phyloP scores from a whole-genome alignment of 2,888 invertebrate species.

The Drosophila limbata region DNA sequence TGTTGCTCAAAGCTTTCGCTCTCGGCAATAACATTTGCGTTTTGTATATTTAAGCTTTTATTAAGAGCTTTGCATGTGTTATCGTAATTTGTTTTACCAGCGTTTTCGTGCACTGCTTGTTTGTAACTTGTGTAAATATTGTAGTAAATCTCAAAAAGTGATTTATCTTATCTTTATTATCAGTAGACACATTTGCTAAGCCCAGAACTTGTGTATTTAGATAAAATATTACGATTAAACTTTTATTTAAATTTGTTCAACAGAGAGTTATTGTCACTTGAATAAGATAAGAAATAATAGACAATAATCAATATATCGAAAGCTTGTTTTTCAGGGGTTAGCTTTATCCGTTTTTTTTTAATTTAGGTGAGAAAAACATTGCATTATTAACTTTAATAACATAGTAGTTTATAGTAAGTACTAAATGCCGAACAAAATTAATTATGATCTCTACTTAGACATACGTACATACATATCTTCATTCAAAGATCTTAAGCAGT shows the following conservation, averaged over 20 bases:
- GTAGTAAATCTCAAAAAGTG: slow-evolving; percentile 5
- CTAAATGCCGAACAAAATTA: not conserved
- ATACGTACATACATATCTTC: not conserved
- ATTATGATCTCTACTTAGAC: not conserved
- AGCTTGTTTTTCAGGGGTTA: not conserved
- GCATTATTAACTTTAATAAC: not conserved
- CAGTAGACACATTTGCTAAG: not conserved
- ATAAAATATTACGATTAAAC: not conserved
- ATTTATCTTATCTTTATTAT: slow-evolving; percentile 17
- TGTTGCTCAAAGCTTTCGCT: slow-evolving; percentile 31
- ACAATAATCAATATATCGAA: slow-evolving; percentile 1
- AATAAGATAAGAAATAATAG: not conserved
- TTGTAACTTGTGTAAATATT: slow-evolving; percentile 11
- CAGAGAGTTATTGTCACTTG: not conserved
- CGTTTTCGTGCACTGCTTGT: slow-evolving; percentile 12
- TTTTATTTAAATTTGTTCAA: slow-evolving; percentile 1
- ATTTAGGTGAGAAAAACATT: no score
- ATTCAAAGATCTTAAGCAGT: slow-evolving; percentile 14
- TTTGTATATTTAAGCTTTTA: slow-evolving; percentile 13
- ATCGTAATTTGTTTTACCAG: slow-evolving; percentile 14
- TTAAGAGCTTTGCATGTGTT: slow-evolving; percentile 21
- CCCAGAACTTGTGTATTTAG: not conserved
- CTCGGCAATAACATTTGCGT: slow-evolving; percentile 4
- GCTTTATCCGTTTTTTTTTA: not conserved
- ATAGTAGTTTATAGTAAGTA: not conserved